Evolutionary conservation across 1,140 invertebrate species (phyloP).

Genomic region (Sogatella furcifera): DNA sequence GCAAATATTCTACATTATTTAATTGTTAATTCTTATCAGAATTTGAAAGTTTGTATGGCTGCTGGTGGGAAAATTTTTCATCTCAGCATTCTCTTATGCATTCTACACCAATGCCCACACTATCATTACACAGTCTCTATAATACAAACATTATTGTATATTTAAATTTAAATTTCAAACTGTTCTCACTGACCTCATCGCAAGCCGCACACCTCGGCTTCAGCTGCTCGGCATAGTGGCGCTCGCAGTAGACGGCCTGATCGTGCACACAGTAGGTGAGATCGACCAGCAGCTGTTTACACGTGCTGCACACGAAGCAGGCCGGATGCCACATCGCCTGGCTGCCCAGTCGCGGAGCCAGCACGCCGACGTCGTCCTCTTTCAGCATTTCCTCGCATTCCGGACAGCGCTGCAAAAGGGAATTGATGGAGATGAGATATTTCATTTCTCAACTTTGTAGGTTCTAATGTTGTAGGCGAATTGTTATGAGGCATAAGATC

Average conservation of each 20-base stretch:
- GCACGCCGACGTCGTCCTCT: slow-evolving; percentile 52
- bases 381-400: slow-evolving; percentile 50
- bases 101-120: no score
- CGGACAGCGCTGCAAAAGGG: slow-evolving; percentile 45
- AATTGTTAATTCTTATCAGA: no score
- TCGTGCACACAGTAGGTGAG: slow-evolving; percentile 85
- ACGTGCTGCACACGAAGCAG: slow-evolving; percentile 77
- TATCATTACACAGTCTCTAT: no score
- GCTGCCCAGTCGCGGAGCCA: slow-evolving; percentile 56
- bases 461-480: no score
- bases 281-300: slow-evolving; percentile 81
- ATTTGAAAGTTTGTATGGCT: no score
- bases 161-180: no score
- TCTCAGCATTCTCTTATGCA: no score
- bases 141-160: no score
- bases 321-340: slow-evolving; percentile 68
- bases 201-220: slow-evolving; percentile 87
- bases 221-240: slow-evolving; percentile 86
- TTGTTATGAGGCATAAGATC: no score
- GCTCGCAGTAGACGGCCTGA: slow-evolving; percentile 76
- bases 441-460: no score
- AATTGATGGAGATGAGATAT: neutral
- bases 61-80: no score
- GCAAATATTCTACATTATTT: no score
- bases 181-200: slow-evolving; percentile 76